Conservation (phyloP, 2,797 vertebrate species). For the Astyanax mexicanus region DNA sequence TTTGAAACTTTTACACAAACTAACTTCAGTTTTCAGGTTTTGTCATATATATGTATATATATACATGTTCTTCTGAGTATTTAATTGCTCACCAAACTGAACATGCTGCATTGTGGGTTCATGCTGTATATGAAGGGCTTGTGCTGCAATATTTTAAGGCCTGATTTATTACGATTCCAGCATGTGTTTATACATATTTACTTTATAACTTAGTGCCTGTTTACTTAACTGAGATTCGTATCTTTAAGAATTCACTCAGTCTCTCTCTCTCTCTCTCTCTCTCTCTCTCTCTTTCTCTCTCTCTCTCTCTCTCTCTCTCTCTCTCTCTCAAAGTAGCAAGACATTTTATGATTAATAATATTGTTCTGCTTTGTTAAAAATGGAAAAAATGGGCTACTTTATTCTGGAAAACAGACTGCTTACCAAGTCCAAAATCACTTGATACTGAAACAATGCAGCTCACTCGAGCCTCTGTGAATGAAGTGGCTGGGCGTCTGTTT, state of each 20-base stretch:
- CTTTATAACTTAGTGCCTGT: constrained; percentile 11
- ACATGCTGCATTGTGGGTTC: not conserved
- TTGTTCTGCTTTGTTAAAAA: not conserved
- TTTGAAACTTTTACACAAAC: too few relatives aligned
- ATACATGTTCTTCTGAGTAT: too few relatives aligned
- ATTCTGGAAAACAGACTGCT: too few relatives aligned
- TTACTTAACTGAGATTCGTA: constrained; percentile 19
- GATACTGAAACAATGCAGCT: not conserved
- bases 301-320: not conserved
- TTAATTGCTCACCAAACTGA: too few relatives aligned
- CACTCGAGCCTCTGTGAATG: not conserved
- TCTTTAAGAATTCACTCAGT: not conserved
- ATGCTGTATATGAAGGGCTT: not conserved
- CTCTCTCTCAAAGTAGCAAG: not conserved
- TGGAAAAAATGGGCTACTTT: not conserved
- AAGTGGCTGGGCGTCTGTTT: too few relatives aligned
- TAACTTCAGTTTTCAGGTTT: too few relatives aligned
- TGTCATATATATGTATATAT: too few relatives aligned
- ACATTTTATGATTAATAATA: constrained; percentile 26
- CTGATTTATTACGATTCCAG: not conserved
- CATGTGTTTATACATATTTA: constrained; percentile 18
- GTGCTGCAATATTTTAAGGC: constrained; percentile 6
- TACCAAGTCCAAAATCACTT: not conserved
- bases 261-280: not conserved
- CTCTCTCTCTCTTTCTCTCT: not conserved